These are phyloP conservation scores for Invenusta paracnida DNA, from an alignment of 2,888 invertebrate species.

Conservation along the genomic window DNA sequence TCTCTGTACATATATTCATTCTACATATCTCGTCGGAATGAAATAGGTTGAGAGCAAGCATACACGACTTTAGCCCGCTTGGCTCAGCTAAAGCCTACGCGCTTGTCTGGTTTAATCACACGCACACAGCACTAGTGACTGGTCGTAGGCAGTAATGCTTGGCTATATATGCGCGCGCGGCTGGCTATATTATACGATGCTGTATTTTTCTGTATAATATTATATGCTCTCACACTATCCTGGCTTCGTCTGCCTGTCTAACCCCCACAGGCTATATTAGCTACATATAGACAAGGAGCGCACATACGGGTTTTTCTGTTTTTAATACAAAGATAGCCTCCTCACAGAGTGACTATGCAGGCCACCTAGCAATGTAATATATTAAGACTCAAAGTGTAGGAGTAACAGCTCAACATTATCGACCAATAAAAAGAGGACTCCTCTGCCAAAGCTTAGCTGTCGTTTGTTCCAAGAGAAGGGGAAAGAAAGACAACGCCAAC, in stretches of 20 bases:
- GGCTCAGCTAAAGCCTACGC: conserved; percentile 23
- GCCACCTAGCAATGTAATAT: neutral
- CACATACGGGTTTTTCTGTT: neutral
- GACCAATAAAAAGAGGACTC: neutral
- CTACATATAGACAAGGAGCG: neutral
- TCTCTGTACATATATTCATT: no score
- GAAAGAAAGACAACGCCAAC: neutral
- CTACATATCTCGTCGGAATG: neutral
- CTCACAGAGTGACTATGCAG: neutral
- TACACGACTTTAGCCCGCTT: conserved; percentile 8
- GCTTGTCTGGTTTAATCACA: conserved; percentile 29
- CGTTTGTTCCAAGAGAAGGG: neutral
- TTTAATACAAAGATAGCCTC: neutral
- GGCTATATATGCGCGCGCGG: neutral
- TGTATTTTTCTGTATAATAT: neutral
- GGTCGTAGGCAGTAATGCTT: neutral
- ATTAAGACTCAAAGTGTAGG: neutral
- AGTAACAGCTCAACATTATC: conserved; percentile 2
- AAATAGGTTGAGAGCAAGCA: conserved; percentile 16
- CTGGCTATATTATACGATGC: neutral
- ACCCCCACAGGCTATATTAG: neutral
- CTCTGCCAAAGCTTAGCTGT: neutral
- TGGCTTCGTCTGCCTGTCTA: conserved; percentile 16
- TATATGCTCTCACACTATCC: conserved; percentile 9
- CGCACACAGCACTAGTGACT: conserved; percentile 22